Conservation (phyloP, 2,888 invertebrate genomes). For the Watsonalla binaria region DNA sequence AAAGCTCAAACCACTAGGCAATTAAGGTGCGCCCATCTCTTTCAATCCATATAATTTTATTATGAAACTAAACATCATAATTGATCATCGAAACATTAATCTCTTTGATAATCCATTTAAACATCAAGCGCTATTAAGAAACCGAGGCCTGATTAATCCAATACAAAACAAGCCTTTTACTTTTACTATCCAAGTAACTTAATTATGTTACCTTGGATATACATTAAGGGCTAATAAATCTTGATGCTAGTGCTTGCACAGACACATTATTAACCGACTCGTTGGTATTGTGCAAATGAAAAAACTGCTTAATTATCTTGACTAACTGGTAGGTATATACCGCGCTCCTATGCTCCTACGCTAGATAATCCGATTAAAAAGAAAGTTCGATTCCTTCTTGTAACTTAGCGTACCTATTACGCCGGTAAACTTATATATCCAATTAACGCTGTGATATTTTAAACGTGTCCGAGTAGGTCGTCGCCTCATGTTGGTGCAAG, state of each 20-base stretch:
- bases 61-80: slow-evolving; percentile 23
- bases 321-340: no score
- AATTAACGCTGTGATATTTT: no score
- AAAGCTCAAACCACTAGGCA: slow-evolving; percentile 4
- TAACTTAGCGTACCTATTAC: no score
- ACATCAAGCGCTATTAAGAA: slow-evolving; percentile 26
- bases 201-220: slow-evolving; percentile 23
- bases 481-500: background rate
- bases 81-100: slow-evolving; percentile 31
- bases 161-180: slow-evolving; percentile 25
- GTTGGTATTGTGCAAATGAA: slow-evolving; percentile 22
- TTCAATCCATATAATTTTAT: slow-evolving; percentile 22
- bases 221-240: slow-evolving; percentile 20
- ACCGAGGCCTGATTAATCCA: slow-evolving; percentile 14
- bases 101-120: slow-evolving; percentile 26
- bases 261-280: slow-evolving; percentile 5
- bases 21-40: slow-evolving; percentile 19
- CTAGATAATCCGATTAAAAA: no score
- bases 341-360: no score
- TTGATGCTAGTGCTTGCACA: slow-evolving; percentile 7
- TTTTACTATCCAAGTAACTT: slow-evolving; percentile 37
- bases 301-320: no score
- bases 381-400: no score
- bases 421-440: no score
- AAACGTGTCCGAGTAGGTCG: no score